phyloP scores from a whole-genome alignment of 2,113 vertebrate species.

The Motacilla tschutschensis region DNA sequence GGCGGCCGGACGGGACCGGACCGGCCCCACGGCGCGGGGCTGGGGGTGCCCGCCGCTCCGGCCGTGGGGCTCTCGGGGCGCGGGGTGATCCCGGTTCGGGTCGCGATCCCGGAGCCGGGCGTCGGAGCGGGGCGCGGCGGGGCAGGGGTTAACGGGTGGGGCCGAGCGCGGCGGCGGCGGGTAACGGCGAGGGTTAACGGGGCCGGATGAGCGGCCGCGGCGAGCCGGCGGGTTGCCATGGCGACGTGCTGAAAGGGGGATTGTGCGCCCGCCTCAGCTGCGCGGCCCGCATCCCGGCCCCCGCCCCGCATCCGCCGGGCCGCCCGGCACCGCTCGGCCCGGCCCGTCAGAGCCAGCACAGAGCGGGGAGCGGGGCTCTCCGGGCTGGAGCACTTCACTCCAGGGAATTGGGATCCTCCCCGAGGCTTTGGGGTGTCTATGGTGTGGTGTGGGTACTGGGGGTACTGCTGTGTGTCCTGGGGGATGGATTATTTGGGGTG shows the following conservation, averaged over 20 bases:
- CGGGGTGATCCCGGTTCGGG: neutral
- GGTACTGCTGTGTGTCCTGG: neutral
- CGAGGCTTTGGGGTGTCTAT: neutral
- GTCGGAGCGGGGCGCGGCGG: neutral
- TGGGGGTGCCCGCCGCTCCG: no score
- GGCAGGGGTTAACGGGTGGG: constrained; percentile 17
- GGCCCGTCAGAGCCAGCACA: neutral
- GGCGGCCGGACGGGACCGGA: neutral
- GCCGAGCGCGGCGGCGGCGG: constrained; percentile 4
- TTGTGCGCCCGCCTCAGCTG: constrained; percentile 61
- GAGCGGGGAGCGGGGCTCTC: neutral
- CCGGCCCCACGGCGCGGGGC: no score
- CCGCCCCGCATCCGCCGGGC: neutral
- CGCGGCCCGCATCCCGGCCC: neutral
- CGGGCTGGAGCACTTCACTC: neutral
- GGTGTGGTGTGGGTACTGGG: neutral
- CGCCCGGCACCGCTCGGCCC: neutral
- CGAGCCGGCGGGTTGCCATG: constrained; percentile 71
- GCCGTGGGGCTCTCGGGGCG: neutral
- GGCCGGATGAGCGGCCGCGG: constrained; percentile 58
- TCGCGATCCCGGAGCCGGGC: neutral
- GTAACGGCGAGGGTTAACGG: constrained; percentile 32
- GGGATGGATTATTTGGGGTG: neutral
- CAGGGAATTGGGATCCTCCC: neutral
- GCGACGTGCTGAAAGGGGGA: constrained; percentile 73